phyloP scores from a whole-genome alignment of 2,888 invertebrate genomes.

The Nomada goodeniana region DNA sequence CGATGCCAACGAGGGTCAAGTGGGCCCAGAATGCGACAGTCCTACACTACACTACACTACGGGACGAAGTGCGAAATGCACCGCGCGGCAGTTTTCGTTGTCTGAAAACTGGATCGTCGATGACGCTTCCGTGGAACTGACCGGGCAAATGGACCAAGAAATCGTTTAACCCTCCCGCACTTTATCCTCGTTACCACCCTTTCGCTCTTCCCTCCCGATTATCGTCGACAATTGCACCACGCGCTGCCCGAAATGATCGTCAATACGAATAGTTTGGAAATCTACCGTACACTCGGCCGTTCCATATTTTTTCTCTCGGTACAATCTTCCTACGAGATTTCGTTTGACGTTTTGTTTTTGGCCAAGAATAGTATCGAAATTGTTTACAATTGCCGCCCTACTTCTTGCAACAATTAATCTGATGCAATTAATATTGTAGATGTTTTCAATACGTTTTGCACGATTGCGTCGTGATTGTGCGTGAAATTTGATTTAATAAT shows the following conservation, averaged over 20 bases:
- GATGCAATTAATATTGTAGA: too few relatives aligned
- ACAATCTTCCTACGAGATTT: background rate
- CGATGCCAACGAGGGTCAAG: slow-evolving; percentile 84
- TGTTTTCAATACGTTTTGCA: background rate
- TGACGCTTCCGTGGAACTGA: slow-evolving; percentile 68
- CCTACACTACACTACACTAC: slow-evolving; percentile 79
- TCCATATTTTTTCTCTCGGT: too few relatives aligned
- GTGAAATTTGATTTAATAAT: background rate
- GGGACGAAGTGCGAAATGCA: slow-evolving; percentile 76
- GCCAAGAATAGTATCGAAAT: too few relatives aligned
- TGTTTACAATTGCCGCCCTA: too few relatives aligned
- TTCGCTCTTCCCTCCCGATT: too few relatives aligned
- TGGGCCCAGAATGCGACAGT: slow-evolving; percentile 84
- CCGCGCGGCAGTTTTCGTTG: slow-evolving; percentile 67
- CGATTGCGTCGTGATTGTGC: background rate
- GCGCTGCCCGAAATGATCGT: background rate
- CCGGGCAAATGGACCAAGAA: slow-evolving; percentile 27
- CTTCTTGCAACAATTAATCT: too few relatives aligned
- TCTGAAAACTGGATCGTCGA: slow-evolving; percentile 70
- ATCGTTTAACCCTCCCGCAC: slow-evolving; percentile 48
- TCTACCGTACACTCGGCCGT: background rate
- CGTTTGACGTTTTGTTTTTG: background rate
- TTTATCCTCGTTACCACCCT: background rate
- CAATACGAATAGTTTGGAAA: background rate
- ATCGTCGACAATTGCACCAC: background rate